Evolutionary conservation across 2,888 invertebrate species (phyloP), one percentile per base, ranked within the genome.

Genomic region (Lasioglossum morio): DNA sequence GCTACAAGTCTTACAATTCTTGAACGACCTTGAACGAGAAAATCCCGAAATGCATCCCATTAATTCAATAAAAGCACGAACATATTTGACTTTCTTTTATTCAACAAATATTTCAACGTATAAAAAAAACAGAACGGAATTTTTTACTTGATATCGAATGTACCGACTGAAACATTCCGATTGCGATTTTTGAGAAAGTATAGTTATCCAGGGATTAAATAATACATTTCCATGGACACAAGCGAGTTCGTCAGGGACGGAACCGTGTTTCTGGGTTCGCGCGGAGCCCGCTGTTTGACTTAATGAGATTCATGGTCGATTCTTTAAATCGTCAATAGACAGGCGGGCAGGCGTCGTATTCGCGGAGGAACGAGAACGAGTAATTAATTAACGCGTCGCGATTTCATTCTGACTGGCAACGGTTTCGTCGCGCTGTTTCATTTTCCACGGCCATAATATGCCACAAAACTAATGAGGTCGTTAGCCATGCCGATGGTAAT

Each of bases 381-480:
- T 70, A 85, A 89, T 90, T 90, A 90, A 90, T 90, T 90, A 90
- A 90, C 84, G 85, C 88, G 86, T 84, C 82, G 84, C 85, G 81
- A 84, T 83, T 72, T 83, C 82, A 76, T 87, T 86, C 85, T 79
- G 53, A 75, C 74, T 34, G 74, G 76, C 19, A 43, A 60, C 16
- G 37, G n/a, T 63, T 48, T 14, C 78, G 60, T 30, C 79, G 72
- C 46, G 43, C 34, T n/a, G n/a, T 57, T 81, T 46, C 80, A 46
- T 79, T 84, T 74, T n/a, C 73, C 72, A 27, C 53, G 66, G 5
- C 46, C 53, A 85, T 79, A 79, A 81, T 83, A 46, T 27, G 37
- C 53, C 73, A 85, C 86, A 81, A 88, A 90, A 90, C 83, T 90
- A 90, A 90, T 82, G 90, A 90, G 90, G 88, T 90, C 90, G 90